Evolutionary conservation across 2,888 invertebrate genomes (phyloP), one percentile per base, ranked within the genome.

Genomic region (Seladonia tumulorum): DNA sequence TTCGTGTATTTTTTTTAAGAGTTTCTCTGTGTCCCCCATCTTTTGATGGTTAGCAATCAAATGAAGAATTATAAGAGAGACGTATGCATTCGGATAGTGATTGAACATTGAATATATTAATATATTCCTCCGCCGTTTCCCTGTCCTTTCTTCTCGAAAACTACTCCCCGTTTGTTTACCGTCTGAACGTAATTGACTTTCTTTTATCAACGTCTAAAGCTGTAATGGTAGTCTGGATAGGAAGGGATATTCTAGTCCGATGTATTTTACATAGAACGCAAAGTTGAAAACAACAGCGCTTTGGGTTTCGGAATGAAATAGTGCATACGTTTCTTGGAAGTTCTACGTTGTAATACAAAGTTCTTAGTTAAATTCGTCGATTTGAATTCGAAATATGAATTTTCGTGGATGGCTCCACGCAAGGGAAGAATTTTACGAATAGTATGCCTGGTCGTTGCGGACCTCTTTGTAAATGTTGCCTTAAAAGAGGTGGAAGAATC

Each of bases 321-420:
- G 76, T 88, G 89, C 87, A 82, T 90, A 90, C 89, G 90, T 90
- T 89, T 90, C 91, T 89, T 89, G 63, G n/a, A 75, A 47, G 78
- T 85, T 87, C 72, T 71, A 39, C 63, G 39, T 63, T 57, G 70
- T 47, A n/a, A 49, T 42, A 66, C 53, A 70, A 85, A 70, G 8
- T 60, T 74, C 75, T 60, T 77, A 68, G 72, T 76, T 87, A 76
- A 63, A 79, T 83, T 47, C 72, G 35, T 66, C 16, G 35, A 39
- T 75, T 63, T 71, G 35, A 22, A 77, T 72, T 49, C 53, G 39
- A 60, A 60, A 57, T 70, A 35, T 35, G 73, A 22, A 68, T 39
- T n/a, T 45, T 57, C 45, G 35, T 57, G 60, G 49, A 45, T n/a
- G 63, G 29, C 66, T 49, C 45, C 35, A 5, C 71, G 49, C 14